Base-by-base conservation (phyloP, 2,888 invertebrate species). In the Hemithea aestivaria region DNA sequence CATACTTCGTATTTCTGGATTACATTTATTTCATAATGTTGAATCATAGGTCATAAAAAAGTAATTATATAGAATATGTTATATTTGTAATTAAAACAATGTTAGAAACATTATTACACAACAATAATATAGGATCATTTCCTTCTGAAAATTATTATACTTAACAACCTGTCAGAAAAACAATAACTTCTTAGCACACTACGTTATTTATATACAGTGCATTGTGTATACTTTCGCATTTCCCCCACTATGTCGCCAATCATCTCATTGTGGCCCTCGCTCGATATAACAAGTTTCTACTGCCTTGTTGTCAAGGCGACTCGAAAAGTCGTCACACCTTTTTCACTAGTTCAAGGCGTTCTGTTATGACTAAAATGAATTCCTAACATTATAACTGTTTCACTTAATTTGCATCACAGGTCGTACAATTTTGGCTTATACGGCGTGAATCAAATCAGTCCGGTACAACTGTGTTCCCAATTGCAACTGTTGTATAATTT, bases 401-500 rank as follows among this genome's bases (percentile, higher is more conserved):
- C 7, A 21, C 23, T 26, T 22, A 10, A 25, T 30, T 40, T 35
- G 23, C 23, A 28, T 35, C 26, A 10, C 5, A 12, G 27, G 24
- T 27, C 6, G 10, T 10, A 31, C 24, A 50, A 47, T 66, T 62
- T 67, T 65, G 69, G 71, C 66, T 62, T 67, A 64, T 69, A 71
- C 66, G 73, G 70, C 66, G 74, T 66, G 51, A n/a, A 57, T 5
- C 10, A 48, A 62, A 51, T 58, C 54, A 47, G 53, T 62, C 51
- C 61, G n/a, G 51, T 58, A 61, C 56, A 58, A 55, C 58, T 61
- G 60, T 63, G 68, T 58, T 68, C 64, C 56, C 63, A 62, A 69
- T 69, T 62, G 68, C 59, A 63, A 74, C 70, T 73, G 76, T 82
- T 81, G 80, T 82, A 81, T 81, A 84, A 83, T 79, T 84, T 82